phyloP scores from a whole-genome alignment of 2,113 vertebrate species.

The Lota lota region DNA sequence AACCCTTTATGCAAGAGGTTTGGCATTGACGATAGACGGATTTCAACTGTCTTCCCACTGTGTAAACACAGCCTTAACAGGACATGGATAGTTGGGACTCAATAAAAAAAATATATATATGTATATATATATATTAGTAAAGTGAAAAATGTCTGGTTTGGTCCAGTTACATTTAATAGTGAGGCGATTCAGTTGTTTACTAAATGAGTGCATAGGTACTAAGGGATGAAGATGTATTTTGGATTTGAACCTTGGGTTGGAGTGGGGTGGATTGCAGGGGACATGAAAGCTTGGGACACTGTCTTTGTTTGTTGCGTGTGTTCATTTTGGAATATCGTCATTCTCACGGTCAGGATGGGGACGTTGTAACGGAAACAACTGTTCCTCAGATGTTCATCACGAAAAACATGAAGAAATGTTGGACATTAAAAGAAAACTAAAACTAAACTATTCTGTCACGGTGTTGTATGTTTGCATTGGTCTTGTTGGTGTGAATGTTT shows the following conservation, averaged over 20 bases:
- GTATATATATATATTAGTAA: too few species aligned
- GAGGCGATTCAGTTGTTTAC: too few species aligned
- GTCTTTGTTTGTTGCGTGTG: constrained; percentile 60
- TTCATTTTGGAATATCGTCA: constrained; percentile 64
- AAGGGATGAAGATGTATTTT: too few species aligned
- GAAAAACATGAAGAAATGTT: constrained; percentile 68
- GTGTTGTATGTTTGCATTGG: constrained; percentile 17
- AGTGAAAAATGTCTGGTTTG: too few species aligned
- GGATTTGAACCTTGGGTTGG: too few species aligned
- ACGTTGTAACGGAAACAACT: constrained; percentile 51
- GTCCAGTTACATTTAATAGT: too few species aligned
- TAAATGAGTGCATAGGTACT: too few species aligned
- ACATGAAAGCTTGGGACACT: constrained; percentile 22
- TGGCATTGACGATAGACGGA: too few species aligned
- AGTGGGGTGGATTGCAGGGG: constrained; percentile 1
- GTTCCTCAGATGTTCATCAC: constrained; percentile 53
- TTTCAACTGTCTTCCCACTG: constrained; percentile 19
- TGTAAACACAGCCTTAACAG: constrained; percentile 1
- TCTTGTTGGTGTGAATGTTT: constrained; percentile 7
- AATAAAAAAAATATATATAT: too few species aligned
- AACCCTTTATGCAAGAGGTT: too few species aligned
- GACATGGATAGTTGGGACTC: too few species aligned
- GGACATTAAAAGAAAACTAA: constrained; percentile 68
- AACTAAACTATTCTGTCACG: constrained; percentile 31
- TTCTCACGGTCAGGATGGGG: constrained; percentile 40